These are phyloP conservation scores for Drosophila pseudoananassae DNA, from an alignment of 1,140 invertebrate genomes.

Conservation along the genomic window DNA sequence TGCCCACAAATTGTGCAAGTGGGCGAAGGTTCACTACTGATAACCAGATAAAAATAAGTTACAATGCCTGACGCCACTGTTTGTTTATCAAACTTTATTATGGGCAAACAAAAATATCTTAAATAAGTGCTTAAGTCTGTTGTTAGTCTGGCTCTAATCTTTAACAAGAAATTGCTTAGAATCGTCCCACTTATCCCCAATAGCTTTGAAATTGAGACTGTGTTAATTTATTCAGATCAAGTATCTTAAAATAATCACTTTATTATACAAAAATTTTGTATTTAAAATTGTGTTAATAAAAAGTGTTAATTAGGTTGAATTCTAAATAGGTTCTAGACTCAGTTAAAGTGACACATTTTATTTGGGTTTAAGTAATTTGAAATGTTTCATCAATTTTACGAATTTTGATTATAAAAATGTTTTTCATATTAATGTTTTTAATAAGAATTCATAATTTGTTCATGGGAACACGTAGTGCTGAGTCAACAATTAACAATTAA, in stretches of 20 bases:
- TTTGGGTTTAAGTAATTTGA: too few relatives aligned
- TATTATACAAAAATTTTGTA: too few relatives aligned
- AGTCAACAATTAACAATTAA: constrained; percentile 28
- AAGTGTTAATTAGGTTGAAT: background rate
- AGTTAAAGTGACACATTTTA: too few relatives aligned
- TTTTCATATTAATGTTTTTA: background rate
- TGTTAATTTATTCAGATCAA: background rate
- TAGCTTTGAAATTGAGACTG: too few relatives aligned
- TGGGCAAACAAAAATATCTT: constrained; percentile 17
- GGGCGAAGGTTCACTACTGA: constrained; percentile 7
- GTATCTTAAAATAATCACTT: background rate
- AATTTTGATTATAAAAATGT: background rate
- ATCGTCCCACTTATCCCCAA: too few relatives aligned
- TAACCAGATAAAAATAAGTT: constrained; percentile 21
- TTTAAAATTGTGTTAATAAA: background rate
- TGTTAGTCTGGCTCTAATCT: background rate
- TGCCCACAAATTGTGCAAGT: constrained; percentile 16
- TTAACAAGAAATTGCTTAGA: background rate
- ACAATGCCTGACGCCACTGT: constrained; percentile 12
- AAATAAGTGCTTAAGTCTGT: background rate
- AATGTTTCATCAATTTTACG: background rate
- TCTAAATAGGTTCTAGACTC: background rate
- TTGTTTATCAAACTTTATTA: constrained; percentile 20
- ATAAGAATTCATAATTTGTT: background rate
- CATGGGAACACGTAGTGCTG: constrained; percentile 8